phyloP scores from a whole-genome alignment of 2,113 vertebrate species.

The Sinocyclocheilus grahami region DNA sequence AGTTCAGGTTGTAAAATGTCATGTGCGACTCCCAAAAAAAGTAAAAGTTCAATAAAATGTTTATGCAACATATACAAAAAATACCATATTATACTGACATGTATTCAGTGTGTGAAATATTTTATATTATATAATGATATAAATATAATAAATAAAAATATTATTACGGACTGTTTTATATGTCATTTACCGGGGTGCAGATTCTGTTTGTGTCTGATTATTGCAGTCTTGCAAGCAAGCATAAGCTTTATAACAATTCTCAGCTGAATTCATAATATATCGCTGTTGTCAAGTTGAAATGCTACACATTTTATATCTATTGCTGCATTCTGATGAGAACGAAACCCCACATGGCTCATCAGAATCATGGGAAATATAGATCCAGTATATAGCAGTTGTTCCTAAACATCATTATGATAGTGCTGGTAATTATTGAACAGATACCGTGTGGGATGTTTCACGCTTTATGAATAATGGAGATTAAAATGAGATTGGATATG shows the following conservation, averaged over 20 bases:
- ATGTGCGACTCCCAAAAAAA: not conserved
- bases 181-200: not conserved
- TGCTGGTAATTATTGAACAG: constrained; percentile 50
- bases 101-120: not conserved
- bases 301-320: constrained; percentile 41
- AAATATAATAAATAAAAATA: not conserved
- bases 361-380: constrained; percentile 45
- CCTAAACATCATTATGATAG: constrained; percentile 43
- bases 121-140: not conserved
- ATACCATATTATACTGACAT: no score
- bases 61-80: no score
- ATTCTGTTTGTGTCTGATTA: not conserved
- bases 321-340: constrained; percentile 32
- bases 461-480: constrained; percentile 54
- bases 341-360: constrained; percentile 39
- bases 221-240: not conserved
- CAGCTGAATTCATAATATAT: constrained; percentile 35
- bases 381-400: constrained; percentile 25
- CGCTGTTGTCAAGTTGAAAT: constrained; percentile 2
- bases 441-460: constrained; percentile 30
- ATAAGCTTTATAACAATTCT: constrained; percentile 25
- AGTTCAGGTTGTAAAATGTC: not conserved
- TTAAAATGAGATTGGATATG: constrained; percentile 56
- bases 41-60: no score
- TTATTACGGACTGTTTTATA: no score